These are phyloP conservation scores for Entomobrya proxima DNA, from an alignment of 2,888 invertebrate genomes.

Conservation along the genomic window DNA sequence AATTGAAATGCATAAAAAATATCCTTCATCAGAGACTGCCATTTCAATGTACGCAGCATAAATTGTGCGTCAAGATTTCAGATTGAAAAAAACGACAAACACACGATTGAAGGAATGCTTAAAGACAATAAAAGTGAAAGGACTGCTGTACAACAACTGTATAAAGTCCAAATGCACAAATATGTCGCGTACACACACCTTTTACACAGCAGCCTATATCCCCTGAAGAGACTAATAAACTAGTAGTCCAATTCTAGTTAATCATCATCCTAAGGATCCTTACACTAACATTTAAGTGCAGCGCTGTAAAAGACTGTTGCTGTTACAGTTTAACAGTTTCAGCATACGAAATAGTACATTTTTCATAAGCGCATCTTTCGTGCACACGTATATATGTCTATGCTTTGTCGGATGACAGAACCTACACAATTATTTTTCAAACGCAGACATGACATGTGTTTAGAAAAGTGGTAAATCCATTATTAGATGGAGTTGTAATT, in stretches of 20 bases:
- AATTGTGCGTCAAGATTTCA: conserved; percentile 1
- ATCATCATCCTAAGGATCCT: no score
- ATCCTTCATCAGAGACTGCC: neutral
- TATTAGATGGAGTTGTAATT: neutral
- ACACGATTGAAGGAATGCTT: neutral
- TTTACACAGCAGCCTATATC: neutral
- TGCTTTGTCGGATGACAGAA: neutral
- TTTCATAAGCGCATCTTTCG: no score
- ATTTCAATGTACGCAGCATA: neutral
- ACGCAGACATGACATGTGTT: neutral
- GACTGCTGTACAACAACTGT: conserved; percentile 8
- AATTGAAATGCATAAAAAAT: neutral
- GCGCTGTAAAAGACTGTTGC: no score
- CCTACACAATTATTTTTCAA: neutral
- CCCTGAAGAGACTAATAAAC: neutral
- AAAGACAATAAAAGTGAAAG: conserved; percentile 56
- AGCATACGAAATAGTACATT: no score
- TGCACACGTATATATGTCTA: neutral
- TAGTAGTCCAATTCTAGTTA: no score
- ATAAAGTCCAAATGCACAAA: neutral
- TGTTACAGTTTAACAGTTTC: no score
- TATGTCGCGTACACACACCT: neutral
- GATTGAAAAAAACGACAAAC: conserved; percentile 22
- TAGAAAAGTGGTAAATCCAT: conserved; percentile 2
- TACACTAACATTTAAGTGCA: no score